These are phyloP conservation scores for Epinephelus coioides DNA, from an alignment of 2,797 vertebrate species.

Conservation along the genomic window DNA sequence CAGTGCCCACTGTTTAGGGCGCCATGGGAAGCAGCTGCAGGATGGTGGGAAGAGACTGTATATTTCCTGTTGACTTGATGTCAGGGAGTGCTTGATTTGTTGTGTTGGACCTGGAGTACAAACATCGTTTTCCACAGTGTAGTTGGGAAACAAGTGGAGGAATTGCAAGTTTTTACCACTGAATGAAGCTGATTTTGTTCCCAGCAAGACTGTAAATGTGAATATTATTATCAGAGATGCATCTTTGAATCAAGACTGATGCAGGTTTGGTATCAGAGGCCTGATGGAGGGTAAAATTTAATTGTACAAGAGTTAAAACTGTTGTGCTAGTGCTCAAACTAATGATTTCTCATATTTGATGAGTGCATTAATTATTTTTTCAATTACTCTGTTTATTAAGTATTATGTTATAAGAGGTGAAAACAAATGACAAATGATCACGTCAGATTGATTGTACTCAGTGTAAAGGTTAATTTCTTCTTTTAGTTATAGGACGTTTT, in stretches of 20 bases:
- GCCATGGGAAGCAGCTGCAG: constrained; percentile 54
- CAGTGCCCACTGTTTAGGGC: no score
- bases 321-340: not conserved
- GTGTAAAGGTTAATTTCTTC: not conserved
- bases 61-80: constrained; percentile 35
- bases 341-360: not conserved
- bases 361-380: no score
- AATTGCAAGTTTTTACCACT: not conserved
- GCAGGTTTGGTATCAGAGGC: not conserved
- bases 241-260: not conserved
- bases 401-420: not conserved
- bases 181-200: not conserved
- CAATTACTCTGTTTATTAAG: no score
- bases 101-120: not conserved
- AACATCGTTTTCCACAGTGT: not conserved
- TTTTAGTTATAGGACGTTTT: not conserved
- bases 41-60: not conserved
- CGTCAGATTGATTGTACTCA: not conserved
- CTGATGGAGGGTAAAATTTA: no score
- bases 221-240: not conserved
- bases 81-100: accelerated
- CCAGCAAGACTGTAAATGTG: no score
- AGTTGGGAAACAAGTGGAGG: no score
- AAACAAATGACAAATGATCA: not conserved
- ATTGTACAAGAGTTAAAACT: not conserved